Percentiles rank a stretch among this genome's conserved stretches.
These are phyloP conservation scores for Archegozetes longisetosus DNA, from an alignment of 1,140 invertebrate species.

Conservation along the genomic window DNA sequence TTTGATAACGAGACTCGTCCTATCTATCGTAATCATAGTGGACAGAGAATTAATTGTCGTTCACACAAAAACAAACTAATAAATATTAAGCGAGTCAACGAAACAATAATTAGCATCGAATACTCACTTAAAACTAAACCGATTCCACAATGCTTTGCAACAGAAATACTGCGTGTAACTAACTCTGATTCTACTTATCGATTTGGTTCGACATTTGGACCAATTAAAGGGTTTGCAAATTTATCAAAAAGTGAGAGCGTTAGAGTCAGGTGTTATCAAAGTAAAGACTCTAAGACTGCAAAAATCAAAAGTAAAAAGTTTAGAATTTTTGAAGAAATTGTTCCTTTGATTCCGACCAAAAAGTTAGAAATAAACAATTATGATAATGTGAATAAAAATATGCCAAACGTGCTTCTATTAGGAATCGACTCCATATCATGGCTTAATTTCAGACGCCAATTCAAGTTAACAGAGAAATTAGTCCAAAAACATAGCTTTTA, in stretches of 20 bases:
- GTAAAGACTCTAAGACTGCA: too few species aligned
- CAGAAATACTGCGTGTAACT: not conserved
- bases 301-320: not conserved
- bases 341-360: not conserved
- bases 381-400: not conserved
- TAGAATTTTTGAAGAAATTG: slow-evolving; percentile 2
- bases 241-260: not conserved
- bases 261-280: not conserved
- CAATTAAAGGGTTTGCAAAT: not conserved
- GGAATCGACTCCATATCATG: slow-evolving; percentile 25
- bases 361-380: not conserved
- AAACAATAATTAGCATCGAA: not conserved
- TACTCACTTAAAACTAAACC: not conserved
- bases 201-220: not conserved
- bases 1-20: slow-evolving; percentile 10
- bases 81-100: slow-evolving; percentile 1
- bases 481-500: slow-evolving; percentile 16
- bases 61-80: not conserved
- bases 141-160: not conserved
- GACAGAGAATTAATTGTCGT: not conserved
- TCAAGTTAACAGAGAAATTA: slow-evolving; percentile 20
- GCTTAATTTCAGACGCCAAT: slow-evolving; percentile 25
- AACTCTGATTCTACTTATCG: not conserved
- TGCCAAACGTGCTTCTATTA: slow-evolving; percentile 23
- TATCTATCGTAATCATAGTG: not conserved